These are phyloP conservation scores for Erebia palarica DNA, from an alignment of 2,888 invertebrate species.

Conservation along the genomic window DNA sequence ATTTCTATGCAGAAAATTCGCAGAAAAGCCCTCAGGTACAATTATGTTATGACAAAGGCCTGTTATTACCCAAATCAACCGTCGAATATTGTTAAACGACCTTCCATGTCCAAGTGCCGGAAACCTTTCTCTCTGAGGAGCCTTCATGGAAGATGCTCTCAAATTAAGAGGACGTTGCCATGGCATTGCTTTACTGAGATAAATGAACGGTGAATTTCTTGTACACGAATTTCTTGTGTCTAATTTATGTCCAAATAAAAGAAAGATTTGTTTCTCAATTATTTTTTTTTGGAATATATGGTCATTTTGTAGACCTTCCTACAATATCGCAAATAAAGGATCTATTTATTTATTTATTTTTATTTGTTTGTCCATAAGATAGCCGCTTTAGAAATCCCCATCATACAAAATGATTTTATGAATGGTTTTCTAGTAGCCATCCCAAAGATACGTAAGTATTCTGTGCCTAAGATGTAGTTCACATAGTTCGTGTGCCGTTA, in stretches of 20 bases:
- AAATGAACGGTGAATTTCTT: conserved; percentile 7
- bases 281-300: too few relatives aligned
- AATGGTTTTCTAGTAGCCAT: too few relatives aligned
- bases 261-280: too few relatives aligned
- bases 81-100: conserved; percentile 7
- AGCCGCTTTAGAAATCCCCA: too few relatives aligned
- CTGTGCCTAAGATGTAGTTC: not conserved
- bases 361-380: too few relatives aligned
- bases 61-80: not conserved
- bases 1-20: not conserved
- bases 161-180: conserved; percentile 22
- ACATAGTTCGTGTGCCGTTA: not conserved
- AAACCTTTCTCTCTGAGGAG: conserved; percentile 17
- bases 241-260: not conserved
- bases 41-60: not conserved
- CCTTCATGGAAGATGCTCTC: conserved; percentile 11
- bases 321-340: too few relatives aligned
- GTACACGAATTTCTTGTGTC: not conserved
- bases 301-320: too few relatives aligned
- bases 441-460: too few relatives aligned
- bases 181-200: conserved; percentile 7
- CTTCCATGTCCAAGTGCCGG: conserved; percentile 20
- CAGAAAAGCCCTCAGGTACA: not conserved
- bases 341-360: too few relatives aligned
- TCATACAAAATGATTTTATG: too few relatives aligned